phyloP scores from a whole-genome alignment of 2,888 invertebrate genomes.

The Hirtodrosophila alboralis region DNA sequence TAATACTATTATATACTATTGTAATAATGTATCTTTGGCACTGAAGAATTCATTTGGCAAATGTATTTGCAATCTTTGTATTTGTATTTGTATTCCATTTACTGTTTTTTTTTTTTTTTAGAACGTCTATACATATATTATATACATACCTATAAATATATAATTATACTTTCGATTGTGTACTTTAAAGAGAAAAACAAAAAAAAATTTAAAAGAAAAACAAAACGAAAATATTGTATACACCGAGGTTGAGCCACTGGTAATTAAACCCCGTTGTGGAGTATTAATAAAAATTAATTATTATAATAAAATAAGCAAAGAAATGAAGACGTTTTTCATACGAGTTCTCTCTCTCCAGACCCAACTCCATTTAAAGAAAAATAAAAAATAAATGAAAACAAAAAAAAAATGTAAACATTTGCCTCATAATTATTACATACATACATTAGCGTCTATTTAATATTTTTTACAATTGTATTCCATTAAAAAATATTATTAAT shows the following conservation, averaged over 20 bases:
- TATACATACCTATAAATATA: slow-evolving; percentile 34
- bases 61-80: slow-evolving; percentile 37
- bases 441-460: slow-evolving; percentile 58
- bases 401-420: slow-evolving; percentile 55
- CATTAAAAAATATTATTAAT: slow-evolving; percentile 32
- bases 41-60: slow-evolving; percentile 48
- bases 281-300: slow-evolving; percentile 49
- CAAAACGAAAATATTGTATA: slow-evolving; percentile 43
- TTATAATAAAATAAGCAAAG: slow-evolving; percentile 27
- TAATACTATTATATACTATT: slow-evolving; percentile 35
- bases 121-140: slow-evolving; percentile 35
- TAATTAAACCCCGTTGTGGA: slow-evolving; percentile 49
- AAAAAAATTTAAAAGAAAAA: slow-evolving; percentile 6
- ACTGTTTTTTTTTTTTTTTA: slow-evolving; percentile 43
- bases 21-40: slow-evolving; percentile 55
- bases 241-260: slow-evolving; percentile 66
- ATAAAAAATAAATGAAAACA: too few species aligned
- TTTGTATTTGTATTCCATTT: slow-evolving; percentile 57
- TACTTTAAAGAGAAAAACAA: slow-evolving; percentile 29
- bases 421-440: slow-evolving; percentile 67
- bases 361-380: slow-evolving; percentile 2
- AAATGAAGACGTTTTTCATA: slow-evolving; percentile 19
- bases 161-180: slow-evolving; percentile 45
- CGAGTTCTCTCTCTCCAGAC: background rate
- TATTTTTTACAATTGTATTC: slow-evolving; percentile 70